phyloP scores from a whole-genome alignment of 1,140 invertebrate genomes.

The Ridgeia piscesae region DNA sequence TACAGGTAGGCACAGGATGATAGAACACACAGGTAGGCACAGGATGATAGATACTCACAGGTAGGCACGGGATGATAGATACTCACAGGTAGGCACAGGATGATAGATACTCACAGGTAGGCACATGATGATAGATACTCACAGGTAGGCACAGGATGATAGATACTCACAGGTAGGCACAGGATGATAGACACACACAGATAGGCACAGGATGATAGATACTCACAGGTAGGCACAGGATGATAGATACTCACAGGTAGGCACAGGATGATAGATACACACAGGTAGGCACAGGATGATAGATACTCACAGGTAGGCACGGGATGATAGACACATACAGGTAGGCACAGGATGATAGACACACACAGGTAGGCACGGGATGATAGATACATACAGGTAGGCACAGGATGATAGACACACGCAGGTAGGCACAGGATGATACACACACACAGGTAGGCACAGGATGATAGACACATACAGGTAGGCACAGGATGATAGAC shows the following conservation, averaged over 20 bases:
- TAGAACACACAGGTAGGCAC: neutral
- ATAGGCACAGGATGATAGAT: neutral
- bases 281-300: neutral
- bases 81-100: neutral
- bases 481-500: neutral
- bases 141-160: neutral
- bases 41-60: neutral
- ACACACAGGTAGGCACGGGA: no score
- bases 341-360: neutral
- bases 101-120: neutral
- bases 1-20: neutral
- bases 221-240: neutral
- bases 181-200: neutral
- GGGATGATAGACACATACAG: neutral
- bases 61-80: neutral
- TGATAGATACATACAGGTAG: neutral
- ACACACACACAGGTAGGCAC: no score
- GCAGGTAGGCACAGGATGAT: no score
- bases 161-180: neutral
- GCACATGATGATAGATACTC: neutral
- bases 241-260: neutral
- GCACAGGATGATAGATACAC: neutral
- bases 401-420: neutral
- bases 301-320: neutral
- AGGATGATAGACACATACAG: no score